Conservation (phyloP, 2,113 vertebrate genomes). For the Accipiter virgatus region DNA sequence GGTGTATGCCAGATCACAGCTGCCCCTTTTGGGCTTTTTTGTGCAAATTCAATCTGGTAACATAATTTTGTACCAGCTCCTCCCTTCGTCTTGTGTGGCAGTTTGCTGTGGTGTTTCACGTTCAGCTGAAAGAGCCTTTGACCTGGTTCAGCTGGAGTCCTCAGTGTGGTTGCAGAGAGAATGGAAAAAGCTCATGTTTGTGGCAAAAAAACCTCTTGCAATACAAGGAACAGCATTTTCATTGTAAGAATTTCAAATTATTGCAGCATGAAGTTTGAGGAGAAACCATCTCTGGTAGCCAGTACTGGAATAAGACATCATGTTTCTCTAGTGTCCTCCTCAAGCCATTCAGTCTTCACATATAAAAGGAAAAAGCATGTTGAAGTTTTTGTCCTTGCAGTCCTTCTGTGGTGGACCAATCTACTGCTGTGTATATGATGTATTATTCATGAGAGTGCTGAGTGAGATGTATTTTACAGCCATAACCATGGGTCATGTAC, state of each 20-base stretch:
- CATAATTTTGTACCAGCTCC: neutral
- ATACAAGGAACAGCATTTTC: neutral
- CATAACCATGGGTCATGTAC: neutral
- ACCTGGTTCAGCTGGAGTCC: neutral
- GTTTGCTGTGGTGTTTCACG: neutral
- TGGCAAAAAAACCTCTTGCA: fast-evolving
- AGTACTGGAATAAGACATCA: neutral
- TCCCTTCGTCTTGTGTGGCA: neutral
- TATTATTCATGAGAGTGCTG: neutral
- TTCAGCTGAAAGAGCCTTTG: neutral
- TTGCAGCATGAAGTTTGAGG: neutral
- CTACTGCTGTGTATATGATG: neutral
- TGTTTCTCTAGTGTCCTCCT: neutral
- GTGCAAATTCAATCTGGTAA: neutral
- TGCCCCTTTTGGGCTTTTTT: neutral
- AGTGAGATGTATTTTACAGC: neutral
- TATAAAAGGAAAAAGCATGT: neutral
- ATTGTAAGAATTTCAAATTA: neutral
- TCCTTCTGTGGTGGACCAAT: fast-evolving
- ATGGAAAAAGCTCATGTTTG: neutral
- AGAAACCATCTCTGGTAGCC: neutral
- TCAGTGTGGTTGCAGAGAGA: neutral
- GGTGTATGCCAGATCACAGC: neutral
- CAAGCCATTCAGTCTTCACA: neutral
- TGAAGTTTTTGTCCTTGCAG: neutral